Percentiles rank a stretch among this genome's conserved stretches.
These are phyloP conservation scores for Paradoxurus hermaphroditus DNA, from an alignment of 2,113 vertebrate species.

Conservation along the genomic window DNA sequence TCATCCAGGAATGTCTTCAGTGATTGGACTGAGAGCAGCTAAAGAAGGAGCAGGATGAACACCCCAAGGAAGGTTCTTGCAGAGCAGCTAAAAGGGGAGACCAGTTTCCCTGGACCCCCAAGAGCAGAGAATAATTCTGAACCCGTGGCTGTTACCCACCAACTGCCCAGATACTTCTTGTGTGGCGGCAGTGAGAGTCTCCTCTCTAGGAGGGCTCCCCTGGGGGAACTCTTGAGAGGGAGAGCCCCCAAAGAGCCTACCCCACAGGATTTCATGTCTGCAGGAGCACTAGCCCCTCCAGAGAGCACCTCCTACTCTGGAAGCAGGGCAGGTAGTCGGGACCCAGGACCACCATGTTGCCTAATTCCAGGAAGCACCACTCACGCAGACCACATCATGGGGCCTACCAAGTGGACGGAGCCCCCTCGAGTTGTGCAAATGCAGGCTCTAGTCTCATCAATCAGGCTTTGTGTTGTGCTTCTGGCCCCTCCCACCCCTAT, in stretches of 20 bases:
- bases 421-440: background rate
- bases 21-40: background rate
- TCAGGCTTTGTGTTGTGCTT: background rate
- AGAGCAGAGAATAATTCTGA: background rate
- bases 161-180: background rate
- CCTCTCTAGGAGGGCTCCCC: background rate
- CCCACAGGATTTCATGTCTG: background rate
- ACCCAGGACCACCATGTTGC: background rate
- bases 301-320: background rate
- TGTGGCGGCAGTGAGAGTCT: background rate
- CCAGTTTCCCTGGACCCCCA: background rate
- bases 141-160: background rate
- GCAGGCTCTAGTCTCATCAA: background rate
- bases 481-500: background rate
- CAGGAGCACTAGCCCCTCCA: background rate
- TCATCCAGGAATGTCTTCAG: background rate
- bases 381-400: background rate
- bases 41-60: background rate
- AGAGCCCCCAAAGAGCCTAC: background rate
- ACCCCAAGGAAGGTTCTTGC: background rate
- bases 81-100: background rate
- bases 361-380: background rate
- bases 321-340: background rate
- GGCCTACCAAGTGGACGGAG: background rate
- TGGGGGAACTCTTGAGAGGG: background rate